Percentiles rank a stretch among this genome's conserved stretches.
These are phyloP conservation scores for Notolabrus celidotus DNA, from an alignment of 2,797 vertebrate species.

Conservation along the genomic window DNA sequence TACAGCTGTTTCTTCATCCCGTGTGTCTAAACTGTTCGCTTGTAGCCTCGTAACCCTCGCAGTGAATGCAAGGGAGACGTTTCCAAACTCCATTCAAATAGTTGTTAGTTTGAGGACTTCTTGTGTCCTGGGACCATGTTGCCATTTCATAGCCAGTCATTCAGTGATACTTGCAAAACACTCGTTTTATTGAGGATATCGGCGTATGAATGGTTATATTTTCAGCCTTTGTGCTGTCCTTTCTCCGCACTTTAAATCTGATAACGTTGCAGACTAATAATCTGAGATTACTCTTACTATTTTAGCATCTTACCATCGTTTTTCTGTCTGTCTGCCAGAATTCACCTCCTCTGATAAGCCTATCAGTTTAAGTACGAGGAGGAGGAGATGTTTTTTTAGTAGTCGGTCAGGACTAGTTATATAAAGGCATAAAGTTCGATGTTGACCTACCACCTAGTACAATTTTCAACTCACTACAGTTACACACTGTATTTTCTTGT, in stretches of 20 bases:
- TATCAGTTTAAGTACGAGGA: not conserved
- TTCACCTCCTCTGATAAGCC: not conserved
- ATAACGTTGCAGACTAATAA: not conserved
- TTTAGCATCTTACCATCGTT: not conserved
- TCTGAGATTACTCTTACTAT: not conserved
- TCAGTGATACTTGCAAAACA: not conserved
- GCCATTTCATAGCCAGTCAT: rapidly evolving
- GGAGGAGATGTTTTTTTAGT: not conserved
- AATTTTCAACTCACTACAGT: too few species aligned
- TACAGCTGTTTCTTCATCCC: not conserved
- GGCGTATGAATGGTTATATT: not conserved
- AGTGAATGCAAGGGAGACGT: not conserved
- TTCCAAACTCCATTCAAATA: constrained; percentile 22
- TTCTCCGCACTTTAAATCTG: not conserved
- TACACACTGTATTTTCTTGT: too few species aligned
- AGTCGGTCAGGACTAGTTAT: not conserved
- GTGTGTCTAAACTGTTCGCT: not conserved
- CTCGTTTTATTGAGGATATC: not conserved
- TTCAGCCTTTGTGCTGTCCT: not conserved
- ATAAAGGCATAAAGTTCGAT: too few species aligned
- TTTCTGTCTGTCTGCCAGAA: not conserved
- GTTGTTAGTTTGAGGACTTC: not conserved
- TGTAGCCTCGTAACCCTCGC: not conserved
- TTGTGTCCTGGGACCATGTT: not conserved
- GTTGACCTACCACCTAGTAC: too few species aligned